Conservation (phyloP, 2,113 vertebrate species). For the Pedetes capensis region DNA sequence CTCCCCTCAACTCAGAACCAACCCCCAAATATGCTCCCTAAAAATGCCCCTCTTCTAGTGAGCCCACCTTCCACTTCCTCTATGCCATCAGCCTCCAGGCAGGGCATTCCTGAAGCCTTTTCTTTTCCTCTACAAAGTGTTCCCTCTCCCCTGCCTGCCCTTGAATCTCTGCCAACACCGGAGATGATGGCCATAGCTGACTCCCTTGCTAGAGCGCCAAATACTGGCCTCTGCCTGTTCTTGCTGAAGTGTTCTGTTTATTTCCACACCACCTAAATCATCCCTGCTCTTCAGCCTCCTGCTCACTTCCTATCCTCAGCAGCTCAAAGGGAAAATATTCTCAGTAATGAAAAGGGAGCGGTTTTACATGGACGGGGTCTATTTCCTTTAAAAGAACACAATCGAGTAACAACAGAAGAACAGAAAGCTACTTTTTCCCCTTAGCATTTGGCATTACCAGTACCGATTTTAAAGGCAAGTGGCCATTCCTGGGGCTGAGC, state of each 20-base stretch:
- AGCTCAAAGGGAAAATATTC: slow-evolving; percentile 55
- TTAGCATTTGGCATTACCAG: not conserved
- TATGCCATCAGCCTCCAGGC: not conserved
- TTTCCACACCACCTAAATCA: slow-evolving; percentile 12
- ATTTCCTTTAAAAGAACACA: slow-evolving; percentile 34
- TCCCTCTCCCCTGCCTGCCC: not conserved
- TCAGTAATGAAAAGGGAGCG: slow-evolving; percentile 33
- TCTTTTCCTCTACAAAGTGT: not conserved
- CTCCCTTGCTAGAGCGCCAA: not conserved
- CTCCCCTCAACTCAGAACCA: not conserved
- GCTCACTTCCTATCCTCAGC: not conserved
- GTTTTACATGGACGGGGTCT: slow-evolving; percentile 14
- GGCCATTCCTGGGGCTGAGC: not conserved
- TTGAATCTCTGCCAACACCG: not conserved
- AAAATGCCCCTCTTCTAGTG: not conserved
- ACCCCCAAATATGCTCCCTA: not conserved
- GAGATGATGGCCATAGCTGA: not conserved
- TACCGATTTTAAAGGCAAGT: not conserved
- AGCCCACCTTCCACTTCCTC: not conserved
- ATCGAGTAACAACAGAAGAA: slow-evolving; percentile 28
- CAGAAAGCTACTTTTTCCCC: not conserved
- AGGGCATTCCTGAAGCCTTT: not conserved
- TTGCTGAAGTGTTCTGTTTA: not conserved
- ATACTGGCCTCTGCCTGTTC: slow-evolving; percentile 6
- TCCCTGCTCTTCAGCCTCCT: not conserved